These are phyloP conservation scores for Eulemur albifrons DNA, from an alignment of 2,797 vertebrate genomes.

Conservation along the genomic window DNA sequence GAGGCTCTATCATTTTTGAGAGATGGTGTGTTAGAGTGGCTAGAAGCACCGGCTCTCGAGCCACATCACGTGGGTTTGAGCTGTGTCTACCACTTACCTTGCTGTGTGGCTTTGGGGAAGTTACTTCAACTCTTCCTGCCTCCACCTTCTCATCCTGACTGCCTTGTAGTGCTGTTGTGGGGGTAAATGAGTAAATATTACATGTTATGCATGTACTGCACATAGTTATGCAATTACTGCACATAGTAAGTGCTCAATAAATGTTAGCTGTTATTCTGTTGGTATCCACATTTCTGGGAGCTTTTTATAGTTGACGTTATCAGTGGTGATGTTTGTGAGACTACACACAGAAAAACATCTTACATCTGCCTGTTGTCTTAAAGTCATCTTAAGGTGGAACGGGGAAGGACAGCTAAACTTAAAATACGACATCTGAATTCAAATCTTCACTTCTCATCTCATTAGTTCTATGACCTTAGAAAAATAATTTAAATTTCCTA, in stretches of 20 bases:
- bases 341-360: neutral
- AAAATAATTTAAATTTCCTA: neutral
- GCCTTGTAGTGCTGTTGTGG: neutral
- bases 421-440: neutral
- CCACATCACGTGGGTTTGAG: rapidly evolving
- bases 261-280: neutral
- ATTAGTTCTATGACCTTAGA: neutral
- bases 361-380: neutral
- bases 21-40: rapidly evolving
- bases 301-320: neutral
- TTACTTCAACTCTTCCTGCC: neutral
- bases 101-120: neutral
- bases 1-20: neutral
- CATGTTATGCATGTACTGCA: neutral
- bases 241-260: neutral
- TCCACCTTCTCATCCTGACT: neutral
- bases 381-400: neutral
- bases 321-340: neutral
- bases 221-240: neutral
- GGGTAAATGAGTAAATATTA: too few relatives aligned
- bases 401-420: neutral
- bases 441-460: neutral
- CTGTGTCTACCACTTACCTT: neutral
- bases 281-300: neutral
- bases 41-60: neutral